Conservation (phyloP, 1,140 invertebrate species). For the Octopus bimaculoides region DNA sequence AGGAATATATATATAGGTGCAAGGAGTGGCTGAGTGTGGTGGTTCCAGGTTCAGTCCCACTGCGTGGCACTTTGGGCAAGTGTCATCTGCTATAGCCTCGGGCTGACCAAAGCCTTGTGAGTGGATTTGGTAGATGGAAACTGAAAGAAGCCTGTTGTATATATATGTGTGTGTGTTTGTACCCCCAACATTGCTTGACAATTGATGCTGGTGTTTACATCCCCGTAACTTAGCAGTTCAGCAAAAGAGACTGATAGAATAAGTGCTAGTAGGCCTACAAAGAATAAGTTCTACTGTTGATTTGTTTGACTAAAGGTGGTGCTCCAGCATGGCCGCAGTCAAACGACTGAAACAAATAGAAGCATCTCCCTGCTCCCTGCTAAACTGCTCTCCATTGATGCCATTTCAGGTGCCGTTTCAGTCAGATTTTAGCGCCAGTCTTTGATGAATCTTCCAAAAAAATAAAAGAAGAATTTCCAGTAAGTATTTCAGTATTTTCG, state of each 20-base stretch:
- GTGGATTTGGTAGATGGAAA: too few relatives aligned
- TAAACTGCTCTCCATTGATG: background rate
- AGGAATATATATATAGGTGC: too few relatives aligned
- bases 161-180: too few relatives aligned
- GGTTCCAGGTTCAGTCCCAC: too few relatives aligned
- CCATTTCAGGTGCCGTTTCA: conserved; percentile 64
- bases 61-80: too few relatives aligned
- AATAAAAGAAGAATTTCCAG: conserved; percentile 76
- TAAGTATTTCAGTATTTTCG: conserved; percentile 31
- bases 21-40: too few relatives aligned
- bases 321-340: background rate
- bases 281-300: background rate
- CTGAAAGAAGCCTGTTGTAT: too few relatives aligned
- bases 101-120: too few relatives aligned
- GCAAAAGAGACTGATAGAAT: background rate
- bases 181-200: too few relatives aligned
- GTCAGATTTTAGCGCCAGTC: conserved; percentile 92
- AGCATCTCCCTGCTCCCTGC: background rate
- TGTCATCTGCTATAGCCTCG: too few relatives aligned
- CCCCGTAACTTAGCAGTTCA: too few relatives aligned
- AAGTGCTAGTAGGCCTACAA: background rate
- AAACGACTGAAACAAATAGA: background rate
- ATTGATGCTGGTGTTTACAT: too few relatives aligned
- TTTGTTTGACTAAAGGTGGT: background rate
- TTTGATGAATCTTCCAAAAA: conserved; percentile 94